phyloP scores from a whole-genome alignment of 64 coral and sea anemone genomes.

The Exaiptasia diaphana region DNA sequence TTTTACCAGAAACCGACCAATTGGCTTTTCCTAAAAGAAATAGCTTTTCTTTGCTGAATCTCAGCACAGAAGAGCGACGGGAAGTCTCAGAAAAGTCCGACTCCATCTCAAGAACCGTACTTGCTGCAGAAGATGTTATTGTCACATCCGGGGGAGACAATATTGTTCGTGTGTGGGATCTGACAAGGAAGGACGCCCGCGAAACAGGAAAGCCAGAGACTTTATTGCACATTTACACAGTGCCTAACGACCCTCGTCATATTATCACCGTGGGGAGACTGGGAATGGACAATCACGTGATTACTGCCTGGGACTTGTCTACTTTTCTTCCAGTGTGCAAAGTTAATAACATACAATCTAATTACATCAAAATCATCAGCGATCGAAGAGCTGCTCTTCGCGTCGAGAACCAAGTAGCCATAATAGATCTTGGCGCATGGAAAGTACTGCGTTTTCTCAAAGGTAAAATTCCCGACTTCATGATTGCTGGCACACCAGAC shows the following conservation, averaged over 20 bases:
- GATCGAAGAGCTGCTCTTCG: slow-evolving; percentile 64
- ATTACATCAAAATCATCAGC: slow-evolving; percentile 61
- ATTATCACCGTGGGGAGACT: slow-evolving; percentile 76
- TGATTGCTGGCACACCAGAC: slow-evolving; percentile 55
- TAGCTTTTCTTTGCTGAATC: slow-evolving; percentile 51
- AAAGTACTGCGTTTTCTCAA: slow-evolving; percentile 62
- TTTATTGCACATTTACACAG: slow-evolving; percentile 46
- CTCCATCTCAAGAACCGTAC: slow-evolving; percentile 54
- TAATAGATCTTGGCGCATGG: slow-evolving; percentile 62
- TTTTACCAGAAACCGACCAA: slow-evolving; percentile 6
- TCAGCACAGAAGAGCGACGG: slow-evolving; percentile 53
- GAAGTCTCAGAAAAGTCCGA: slow-evolving; percentile 64
- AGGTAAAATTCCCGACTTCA: slow-evolving; percentile 72
- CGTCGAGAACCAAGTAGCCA: slow-evolving; percentile 47
- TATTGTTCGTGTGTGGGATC: slow-evolving; percentile 72
- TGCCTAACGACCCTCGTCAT: slow-evolving; percentile 61
- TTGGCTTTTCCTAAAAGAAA: slow-evolving; percentile 76
- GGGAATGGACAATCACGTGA: slow-evolving; percentile 51
- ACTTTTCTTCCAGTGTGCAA: slow-evolving; percentile 65
- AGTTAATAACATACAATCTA: slow-evolving; percentile 63
- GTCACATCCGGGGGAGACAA: slow-evolving; percentile 77
- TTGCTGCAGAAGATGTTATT: slow-evolving; percentile 36
- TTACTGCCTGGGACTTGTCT: slow-evolving; percentile 75
- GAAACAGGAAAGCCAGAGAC: slow-evolving; percentile 56
- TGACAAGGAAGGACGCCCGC: slow-evolving; percentile 60